Base-by-base conservation (phyloP, 2,797 vertebrate genomes). In the Rousettus madagascariensis region DNA sequence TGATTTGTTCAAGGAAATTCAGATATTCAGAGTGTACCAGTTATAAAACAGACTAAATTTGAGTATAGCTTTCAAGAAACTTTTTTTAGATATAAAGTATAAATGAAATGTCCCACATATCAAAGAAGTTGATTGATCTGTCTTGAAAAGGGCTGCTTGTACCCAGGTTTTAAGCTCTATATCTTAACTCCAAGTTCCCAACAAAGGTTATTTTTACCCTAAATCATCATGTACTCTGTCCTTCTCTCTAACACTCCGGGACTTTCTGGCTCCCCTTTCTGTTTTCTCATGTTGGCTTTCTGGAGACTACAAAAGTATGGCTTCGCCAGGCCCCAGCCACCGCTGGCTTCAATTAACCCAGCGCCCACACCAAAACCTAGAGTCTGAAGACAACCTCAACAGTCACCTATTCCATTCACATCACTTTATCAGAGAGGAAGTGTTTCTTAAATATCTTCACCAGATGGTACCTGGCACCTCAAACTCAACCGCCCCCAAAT, bases 41-140 rank as follows among this genome's bases (percentile, higher is more conserved):
- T 49, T 85, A 78, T 12, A 85, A 79, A 91, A 71, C 43, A 96
- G 57, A 38, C 11, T 83, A 57, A 83, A 74, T 89, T 28, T 89
- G 38, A 89, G 7, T 33, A 7, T 68, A 36, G 57, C 24, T 80
- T 86, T 74, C 51, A 65, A 77, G 69, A 63, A 91, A 49, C 5
- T 30, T 90, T 7, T 7, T n/a, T 78, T 41, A 51, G 49, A 66
- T 75, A 69, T 17, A 86, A 79, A 61, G 38, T 38, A 38, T 93
- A 90, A 89, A 49, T 85, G 65, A 85, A 90, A 90, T 77, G 24
- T 28, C 28, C 53, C 36, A 84, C n/a, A 22, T 69, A 55, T 59
- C 15, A 69, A 63, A 90, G 59, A 75, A 90, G 61, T 75, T 46
- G 24, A 82, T 80, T 55, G 57, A 59, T 86, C 66, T 91, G 59